Percentiles rank a stretch among this genome's conserved stretches.
Conservation (phyloP, 2,888 invertebrate species). For the Drosophila recens region DNA sequence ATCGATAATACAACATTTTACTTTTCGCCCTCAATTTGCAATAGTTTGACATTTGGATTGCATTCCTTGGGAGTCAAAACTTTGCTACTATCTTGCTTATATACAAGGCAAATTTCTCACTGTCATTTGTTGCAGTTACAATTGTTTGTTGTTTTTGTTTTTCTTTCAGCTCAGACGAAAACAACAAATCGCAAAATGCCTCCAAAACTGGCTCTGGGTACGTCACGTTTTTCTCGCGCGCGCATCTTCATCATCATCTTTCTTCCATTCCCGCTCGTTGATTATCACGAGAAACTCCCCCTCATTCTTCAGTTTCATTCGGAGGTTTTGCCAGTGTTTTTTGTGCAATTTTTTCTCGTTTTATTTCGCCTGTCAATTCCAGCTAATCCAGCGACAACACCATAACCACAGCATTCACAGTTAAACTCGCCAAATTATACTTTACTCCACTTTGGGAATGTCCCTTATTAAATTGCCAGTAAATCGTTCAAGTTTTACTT, state of each 20-base stretch:
- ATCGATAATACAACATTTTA: conserved; percentile 71
- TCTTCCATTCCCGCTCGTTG: background rate
- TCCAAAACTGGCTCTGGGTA: conserved; percentile 52
- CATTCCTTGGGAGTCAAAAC: conserved; percentile 33
- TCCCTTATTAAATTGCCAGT: conserved; percentile 21
- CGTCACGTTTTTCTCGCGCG: conserved; percentile 70
- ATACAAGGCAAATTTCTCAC: conserved; percentile 63
- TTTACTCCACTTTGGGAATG: conserved; percentile 7
- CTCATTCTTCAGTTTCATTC: conserved; percentile 2
- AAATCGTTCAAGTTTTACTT: conserved; percentile 2
- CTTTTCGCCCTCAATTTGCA: conserved; percentile 54
- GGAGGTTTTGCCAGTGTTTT: conserved; percentile 13
- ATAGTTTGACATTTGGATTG: conserved; percentile 53
- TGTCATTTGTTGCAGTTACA: conserved; percentile 58
- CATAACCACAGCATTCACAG: conserved; percentile 11
- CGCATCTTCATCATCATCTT: conserved; percentile 72
- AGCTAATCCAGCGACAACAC: conserved; percentile 36
- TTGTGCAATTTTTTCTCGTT: conserved; percentile 42
- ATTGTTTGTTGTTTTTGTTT: conserved; percentile 16
- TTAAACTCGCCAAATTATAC: conserved; percentile 17
- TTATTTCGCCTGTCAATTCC: conserved; percentile 62
- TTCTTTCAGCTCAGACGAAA: conserved; percentile 6
- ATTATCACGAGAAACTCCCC: conserved; percentile 23
- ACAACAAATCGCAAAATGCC: conserved; percentile 51
- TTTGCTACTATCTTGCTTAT: conserved; percentile 26